Conservation (phyloP, 35 echinoderm and acorn worm genomes). For the Ophioderma brevispina region DNA sequence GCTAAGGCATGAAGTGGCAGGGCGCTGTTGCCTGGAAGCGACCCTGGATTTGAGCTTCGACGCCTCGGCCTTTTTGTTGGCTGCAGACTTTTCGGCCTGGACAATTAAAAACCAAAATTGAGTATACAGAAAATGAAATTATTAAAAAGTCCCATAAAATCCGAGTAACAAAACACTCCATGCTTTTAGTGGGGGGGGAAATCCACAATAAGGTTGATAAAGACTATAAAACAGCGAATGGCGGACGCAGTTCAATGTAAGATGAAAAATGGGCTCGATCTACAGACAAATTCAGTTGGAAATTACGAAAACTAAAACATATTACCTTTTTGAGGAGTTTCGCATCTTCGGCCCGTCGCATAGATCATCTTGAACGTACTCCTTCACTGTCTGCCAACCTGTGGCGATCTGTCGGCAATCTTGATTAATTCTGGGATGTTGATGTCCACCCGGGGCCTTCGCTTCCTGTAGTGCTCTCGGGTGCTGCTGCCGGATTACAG, state of each 20-base stretch:
- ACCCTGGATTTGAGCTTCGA: neutral
- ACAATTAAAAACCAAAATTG: too few relatives aligned
- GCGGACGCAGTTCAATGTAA: too few relatives aligned
- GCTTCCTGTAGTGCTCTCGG: too few relatives aligned
- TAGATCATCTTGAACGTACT: constrained; percentile 24
- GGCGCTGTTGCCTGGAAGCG: neutral
- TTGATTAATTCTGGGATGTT: constrained; percentile 14
- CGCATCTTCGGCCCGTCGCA: constrained; percentile 13
- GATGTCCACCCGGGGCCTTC: neutral
- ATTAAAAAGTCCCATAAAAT: too few relatives aligned
- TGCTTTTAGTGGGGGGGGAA: too few relatives aligned
- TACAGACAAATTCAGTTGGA: too few relatives aligned
- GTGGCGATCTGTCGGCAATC: constrained; percentile 30
- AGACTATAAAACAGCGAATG: too few relatives aligned
- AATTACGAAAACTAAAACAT: neutral
- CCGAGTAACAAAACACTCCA: too few relatives aligned
- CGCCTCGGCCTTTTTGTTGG: neutral
- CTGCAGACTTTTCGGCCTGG: constrained; percentile 19
- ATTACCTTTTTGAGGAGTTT: neutral
- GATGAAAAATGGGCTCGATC: too few relatives aligned
- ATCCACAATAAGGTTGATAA: too few relatives aligned
- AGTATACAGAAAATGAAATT: too few relatives aligned
- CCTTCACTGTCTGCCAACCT: constrained; percentile 37
- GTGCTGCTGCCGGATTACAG: too few relatives aligned
- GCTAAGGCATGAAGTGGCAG: neutral